Evolutionary conservation across 2,888 invertebrate species (phyloP), one percentile per base, ranked within the genome.

Genomic region (Trichacis sp.): DNA sequence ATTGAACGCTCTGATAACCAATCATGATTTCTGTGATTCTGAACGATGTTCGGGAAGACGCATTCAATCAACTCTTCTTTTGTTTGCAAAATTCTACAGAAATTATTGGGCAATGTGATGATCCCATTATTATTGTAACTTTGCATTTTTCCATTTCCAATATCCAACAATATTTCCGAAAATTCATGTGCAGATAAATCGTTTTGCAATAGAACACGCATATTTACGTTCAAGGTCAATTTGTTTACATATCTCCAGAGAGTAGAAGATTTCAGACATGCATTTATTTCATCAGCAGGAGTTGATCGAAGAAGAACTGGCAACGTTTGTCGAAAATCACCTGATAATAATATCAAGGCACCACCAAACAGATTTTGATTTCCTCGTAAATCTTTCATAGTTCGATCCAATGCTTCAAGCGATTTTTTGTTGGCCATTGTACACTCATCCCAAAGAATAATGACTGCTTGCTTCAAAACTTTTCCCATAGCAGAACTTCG

Each of bases 381-480:
- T 60, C 14, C 40, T 33, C 36, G 51, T 14, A 15, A n/a, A 42
- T 42, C 14, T 17, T 42, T 12, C 42, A 42, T 4, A 4, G 42
- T 42, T 49, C 49, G 15, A 54, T 80, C 69, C 8, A 83, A 52
- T 40, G 81, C 77, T 57, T 83, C 78, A 12, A 82, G 54, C 43
- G 73, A 56, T 62, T 63, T 65, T 64, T 79, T 83, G 63, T 80
- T 78, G 3, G 77, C 67, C 82, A 84, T 85, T 6, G 80, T 79
- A 64, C 74, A 74, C 71, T 85, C 81, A 71, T 85, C 83, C 72
- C 79, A 84, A 30, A 85, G 62, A 15, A 85, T 80, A 6, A 81
- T 57, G 43, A 56, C 48, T 50, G 71, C 64, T 45, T 63, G 18
- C 50, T 66, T 46, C 24, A 77, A 56, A 4, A 72, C 56, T 63